Conservation (phyloP, 2,888 invertebrate genomes). For the Pheosia tremula region DNA sequence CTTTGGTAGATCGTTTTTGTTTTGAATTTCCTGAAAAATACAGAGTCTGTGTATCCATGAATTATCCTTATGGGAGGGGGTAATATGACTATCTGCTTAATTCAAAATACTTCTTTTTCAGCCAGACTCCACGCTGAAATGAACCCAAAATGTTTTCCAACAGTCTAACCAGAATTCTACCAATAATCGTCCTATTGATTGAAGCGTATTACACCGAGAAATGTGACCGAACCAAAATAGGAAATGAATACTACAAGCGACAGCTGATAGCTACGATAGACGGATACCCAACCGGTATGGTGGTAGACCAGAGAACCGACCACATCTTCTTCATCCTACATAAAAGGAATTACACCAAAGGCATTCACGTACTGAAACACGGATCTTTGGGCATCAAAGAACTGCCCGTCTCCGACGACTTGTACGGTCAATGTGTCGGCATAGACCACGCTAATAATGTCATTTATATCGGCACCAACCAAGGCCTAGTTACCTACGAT, state of each 20-base stretch:
- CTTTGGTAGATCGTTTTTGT: no score
- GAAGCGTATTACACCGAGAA: constrained; percentile 46
- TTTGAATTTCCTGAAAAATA: no score
- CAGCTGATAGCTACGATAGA: constrained; percentile 73
- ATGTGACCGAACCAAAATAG: constrained; percentile 73
- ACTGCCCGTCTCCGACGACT: constrained; percentile 67
- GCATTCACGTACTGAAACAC: constrained; percentile 68
- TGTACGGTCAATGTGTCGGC: constrained; percentile 70
- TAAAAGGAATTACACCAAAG: constrained; percentile 76
- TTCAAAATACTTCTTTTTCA: constrained; percentile 13
- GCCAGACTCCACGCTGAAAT: constrained; percentile 48
- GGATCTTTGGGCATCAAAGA: constrained; percentile 72
- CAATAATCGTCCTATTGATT: constrained; percentile 38
- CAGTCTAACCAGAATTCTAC: constrained; percentile 29
- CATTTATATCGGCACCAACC: constrained; percentile 75
- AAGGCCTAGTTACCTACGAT: constrained; percentile 71
- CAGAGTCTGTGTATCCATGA: no score
- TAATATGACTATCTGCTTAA: no score
- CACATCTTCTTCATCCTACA: constrained; percentile 74
- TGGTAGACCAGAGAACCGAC: constrained; percentile 68
- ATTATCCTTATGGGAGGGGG: no score
- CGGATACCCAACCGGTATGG: constrained; percentile 72
- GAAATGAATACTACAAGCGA: constrained; percentile 68
- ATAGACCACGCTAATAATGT: constrained; percentile 58
- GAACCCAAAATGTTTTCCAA: constrained; percentile 45